Evolutionary conservation across 2,797 vertebrate species (phyloP).

Genomic region (Gymnoscopelus braueri): DNA sequence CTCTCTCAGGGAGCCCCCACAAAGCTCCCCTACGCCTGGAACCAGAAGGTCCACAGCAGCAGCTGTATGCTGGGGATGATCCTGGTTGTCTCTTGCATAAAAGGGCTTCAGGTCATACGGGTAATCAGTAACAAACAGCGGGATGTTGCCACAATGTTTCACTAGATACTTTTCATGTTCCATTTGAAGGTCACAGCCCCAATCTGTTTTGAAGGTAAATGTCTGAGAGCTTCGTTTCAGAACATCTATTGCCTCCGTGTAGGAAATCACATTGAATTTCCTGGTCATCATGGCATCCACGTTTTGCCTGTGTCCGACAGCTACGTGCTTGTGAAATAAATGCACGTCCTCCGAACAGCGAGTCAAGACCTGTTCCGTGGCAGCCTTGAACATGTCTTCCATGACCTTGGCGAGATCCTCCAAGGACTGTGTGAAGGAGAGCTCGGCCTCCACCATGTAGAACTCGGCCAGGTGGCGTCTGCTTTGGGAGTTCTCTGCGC

Average conservation of each 20-base stretch:
- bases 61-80: conserved; percentile 87
- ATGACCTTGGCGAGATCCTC: conserved; percentile 86
- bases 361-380: conserved; percentile 83
- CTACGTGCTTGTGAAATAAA: conserved; percentile 90
- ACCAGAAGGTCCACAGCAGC: conserved; percentile 96
- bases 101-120: conserved; percentile 94
- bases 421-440: conserved; percentile 84
- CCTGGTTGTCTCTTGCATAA: conserved; percentile 93
- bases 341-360: conserved; percentile 86
- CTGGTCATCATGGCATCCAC: conserved; percentile 89
- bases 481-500: conserved; percentile 88
- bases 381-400: neutral
- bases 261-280: conserved; percentile 89
- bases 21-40: conserved; percentile 93
- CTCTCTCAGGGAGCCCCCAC: conserved; percentile 94
- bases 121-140: conserved; percentile 94
- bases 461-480: conserved; percentile 89
- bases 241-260: conserved; percentile 92
- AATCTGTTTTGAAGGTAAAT: conserved; percentile 90
- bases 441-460: conserved; percentile 91
- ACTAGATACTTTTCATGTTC: conserved; percentile 96
- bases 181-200: conserved; percentile 93
- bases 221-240: conserved; percentile 81
- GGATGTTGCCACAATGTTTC: conserved; percentile 89
- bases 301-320: conserved; percentile 88